Evolutionary conservation across 2,888 invertebrate species (phyloP), one percentile per base, ranked within the genome.

Genomic region (Deroplatys truncata): DNA sequence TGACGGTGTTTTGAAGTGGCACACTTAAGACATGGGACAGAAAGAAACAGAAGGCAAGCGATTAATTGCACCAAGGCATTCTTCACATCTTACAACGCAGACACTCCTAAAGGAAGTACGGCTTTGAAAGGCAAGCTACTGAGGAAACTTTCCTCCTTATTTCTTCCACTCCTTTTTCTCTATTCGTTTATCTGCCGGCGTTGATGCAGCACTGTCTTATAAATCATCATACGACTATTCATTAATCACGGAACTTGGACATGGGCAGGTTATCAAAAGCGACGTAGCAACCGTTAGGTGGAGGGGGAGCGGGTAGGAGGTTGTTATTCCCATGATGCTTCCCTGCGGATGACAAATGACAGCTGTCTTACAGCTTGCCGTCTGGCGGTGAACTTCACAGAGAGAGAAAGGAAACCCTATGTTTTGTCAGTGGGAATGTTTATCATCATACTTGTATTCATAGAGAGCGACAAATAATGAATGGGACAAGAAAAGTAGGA

Each of bases 281-380:
- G 87, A 87, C 82, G 87, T 87, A 87, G 72, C 83, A 83, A 72
- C 25, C 20, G 56, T 20, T 16, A 72, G 56, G 72, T 16, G 82
- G 82, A n/a, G 72, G 87, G n/a, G 28, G 87, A 82, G 56, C 28
- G 72, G 87, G 87, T n/a, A 86, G 84, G 84, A 56, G 88, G 29
- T 49, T 56, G 28, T 56, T 84, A 35, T 89, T 89, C 89, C 88
- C 89, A 84, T 84, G 82, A 28, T 84, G 43, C 87, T 49, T 56
- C 94, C 94, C 94, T 94, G 93, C 94, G 94, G 94, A 95, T 95
- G 95, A 95, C 95, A 95, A 95, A 95, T 95, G 95, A 95, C 95
- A 95, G 95, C 95, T 95, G 95, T 95, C 95, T 94, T 94, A 94
- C 95, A 83, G 95, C 95, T 95, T 95, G 95, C 95, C 95, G 95